Conservation (phyloP, 2,113 vertebrate genomes). For the Mesoclemmys tuberculata region DNA sequence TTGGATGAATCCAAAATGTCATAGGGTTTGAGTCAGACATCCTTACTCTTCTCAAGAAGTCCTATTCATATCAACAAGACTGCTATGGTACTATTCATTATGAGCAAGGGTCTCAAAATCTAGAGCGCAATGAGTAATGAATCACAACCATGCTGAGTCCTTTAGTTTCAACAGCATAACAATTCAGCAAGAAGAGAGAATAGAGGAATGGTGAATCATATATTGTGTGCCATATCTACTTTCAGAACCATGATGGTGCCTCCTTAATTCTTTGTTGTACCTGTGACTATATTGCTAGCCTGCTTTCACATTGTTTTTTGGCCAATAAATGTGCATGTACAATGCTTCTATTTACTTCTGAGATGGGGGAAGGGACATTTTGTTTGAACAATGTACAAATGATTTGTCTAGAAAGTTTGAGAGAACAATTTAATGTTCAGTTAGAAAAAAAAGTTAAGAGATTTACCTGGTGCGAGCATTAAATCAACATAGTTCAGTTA, state of each 20-base stretch:
- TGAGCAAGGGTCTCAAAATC: neutral
- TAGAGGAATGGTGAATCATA: neutral
- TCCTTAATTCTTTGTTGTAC: neutral
- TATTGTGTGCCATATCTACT: neutral
- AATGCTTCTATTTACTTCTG: neutral
- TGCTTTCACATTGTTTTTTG: neutral
- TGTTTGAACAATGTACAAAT: neutral
- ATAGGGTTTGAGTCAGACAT: neutral
- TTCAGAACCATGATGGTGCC: neutral
- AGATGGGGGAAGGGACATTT: neutral
- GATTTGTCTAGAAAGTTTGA: constrained; percentile 4
- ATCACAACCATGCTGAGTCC: neutral
- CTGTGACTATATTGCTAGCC: neutral
- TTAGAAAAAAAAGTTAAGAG: neutral
- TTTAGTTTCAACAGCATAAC: neutral
- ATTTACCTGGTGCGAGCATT: constrained; percentile 53
- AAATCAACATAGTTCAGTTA: constrained; percentile 49
- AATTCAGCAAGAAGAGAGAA: neutral
- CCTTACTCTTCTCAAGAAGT: neutral
- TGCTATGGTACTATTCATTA: neutral
- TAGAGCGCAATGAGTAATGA: neutral
- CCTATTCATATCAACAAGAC: no score
- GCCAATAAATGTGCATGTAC: neutral
- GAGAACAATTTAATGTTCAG: neutral
- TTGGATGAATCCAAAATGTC: neutral